Conservation (phyloP, 2,888 invertebrate genomes). For the Scelioninae gen. 1 region DNA sequence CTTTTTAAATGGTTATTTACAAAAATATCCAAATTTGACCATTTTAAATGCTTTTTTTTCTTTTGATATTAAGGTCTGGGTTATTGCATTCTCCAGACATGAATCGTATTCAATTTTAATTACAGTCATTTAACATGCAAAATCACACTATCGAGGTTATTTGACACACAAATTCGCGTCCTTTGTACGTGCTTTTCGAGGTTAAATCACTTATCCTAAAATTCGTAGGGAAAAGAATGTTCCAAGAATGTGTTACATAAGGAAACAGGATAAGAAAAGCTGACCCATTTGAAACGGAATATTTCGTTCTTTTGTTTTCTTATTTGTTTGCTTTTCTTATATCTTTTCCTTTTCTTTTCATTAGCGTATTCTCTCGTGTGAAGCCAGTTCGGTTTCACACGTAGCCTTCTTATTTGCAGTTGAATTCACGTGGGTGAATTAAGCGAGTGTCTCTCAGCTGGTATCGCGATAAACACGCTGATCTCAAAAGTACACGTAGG, state of each 20-base stretch:
- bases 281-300: conserved; percentile 41
- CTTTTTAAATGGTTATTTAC: too few species aligned
- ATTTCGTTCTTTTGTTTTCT: conserved; percentile 7
- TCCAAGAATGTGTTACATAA: conserved; percentile 5
- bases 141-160: too few species aligned
- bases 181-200: background rate
- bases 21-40: too few species aligned
- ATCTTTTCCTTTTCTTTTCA: conserved; percentile 2
- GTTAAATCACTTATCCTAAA: background rate
- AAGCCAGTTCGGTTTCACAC: conserved; percentile 58
- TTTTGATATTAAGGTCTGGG: too few species aligned
- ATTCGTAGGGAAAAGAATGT: conserved; percentile 11
- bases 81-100: too few species aligned
- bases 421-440: conserved; percentile 67
- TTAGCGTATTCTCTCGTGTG: conserved; percentile 37
- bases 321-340: too few species aligned
- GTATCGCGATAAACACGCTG: conserved; percentile 63
- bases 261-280: conserved; percentile 30
- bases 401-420: conserved; percentile 40
- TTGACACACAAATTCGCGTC: too few species aligned
- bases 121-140: too few species aligned
- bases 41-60: too few species aligned
- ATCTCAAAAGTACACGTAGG: conserved; percentile 73
- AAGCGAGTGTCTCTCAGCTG: conserved; percentile 60
- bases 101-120: too few species aligned